These are phyloP conservation scores for Ectropis grisescens DNA, from an alignment of 1,140 invertebrate genomes.

Conservation along the genomic window DNA sequence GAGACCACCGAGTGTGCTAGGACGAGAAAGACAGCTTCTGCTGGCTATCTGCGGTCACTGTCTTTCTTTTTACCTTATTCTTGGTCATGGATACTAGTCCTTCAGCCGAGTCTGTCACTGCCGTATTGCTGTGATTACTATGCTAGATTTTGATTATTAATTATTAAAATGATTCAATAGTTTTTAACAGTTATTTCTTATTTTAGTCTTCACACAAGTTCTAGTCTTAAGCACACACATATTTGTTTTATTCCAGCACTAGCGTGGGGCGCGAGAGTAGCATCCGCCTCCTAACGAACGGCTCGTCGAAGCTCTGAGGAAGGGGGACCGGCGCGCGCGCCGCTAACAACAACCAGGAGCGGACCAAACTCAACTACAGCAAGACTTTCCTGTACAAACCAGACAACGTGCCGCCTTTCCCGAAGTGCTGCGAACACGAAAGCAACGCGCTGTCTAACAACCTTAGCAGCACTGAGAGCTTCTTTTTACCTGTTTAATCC, in stretches of 20 bases:
- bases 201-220: too few relatives aligned
- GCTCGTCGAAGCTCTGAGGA: conserved; percentile 51
- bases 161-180: too few relatives aligned
- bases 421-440: conserved; percentile 46
- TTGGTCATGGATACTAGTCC: too few relatives aligned
- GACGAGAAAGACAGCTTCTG: too few relatives aligned
- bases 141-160: too few relatives aligned
- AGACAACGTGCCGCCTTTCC: conserved; percentile 36
- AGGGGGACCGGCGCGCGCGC: conserved; percentile 21
- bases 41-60: too few relatives aligned
- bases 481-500: conserved; percentile 23
- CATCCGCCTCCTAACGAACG: conserved; percentile 50
- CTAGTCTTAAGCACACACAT: too few relatives aligned
- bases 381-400: conserved; percentile 31
- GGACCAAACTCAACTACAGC: conserved; percentile 43
- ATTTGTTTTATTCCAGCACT: conserved; percentile 24
- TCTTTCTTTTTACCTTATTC: too few relatives aligned
- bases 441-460: conserved; percentile 31
- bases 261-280: conserved; percentile 52
- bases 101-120: too few relatives aligned
- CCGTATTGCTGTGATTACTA: too few relatives aligned
- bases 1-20: too few relatives aligned
- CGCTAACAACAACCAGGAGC: conserved; percentile 40
- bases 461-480: conserved; percentile 39
- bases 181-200: too few relatives aligned